Conservation (phyloP, 2,797 vertebrate genomes). For the Cirrhinus molitorella region DNA sequence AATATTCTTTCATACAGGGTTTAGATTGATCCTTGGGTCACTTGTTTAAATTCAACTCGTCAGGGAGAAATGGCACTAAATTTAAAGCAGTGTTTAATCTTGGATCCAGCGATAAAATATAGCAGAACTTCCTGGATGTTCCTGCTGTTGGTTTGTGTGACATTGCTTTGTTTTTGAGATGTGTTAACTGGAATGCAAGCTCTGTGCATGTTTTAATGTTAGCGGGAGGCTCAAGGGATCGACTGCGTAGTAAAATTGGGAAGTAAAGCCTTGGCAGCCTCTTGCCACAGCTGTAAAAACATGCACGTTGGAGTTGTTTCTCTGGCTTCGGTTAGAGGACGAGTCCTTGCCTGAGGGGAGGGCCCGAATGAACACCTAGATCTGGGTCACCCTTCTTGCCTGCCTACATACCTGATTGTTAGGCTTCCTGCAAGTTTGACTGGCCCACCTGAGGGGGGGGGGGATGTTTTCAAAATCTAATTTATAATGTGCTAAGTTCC, state of each 20-base stretch:
- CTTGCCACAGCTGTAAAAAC: conserved; percentile 69
- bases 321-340: conserved; percentile 63
- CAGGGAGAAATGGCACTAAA: neutral
- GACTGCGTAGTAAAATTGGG: conserved; percentile 52
- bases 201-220: conserved; percentile 12
- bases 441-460: too few species aligned
- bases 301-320: conserved; percentile 52
- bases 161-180: neutral
- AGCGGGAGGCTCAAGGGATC: conserved; percentile 53
- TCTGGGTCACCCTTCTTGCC: conserved; percentile 46
- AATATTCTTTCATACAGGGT: conserved; percentile 35
- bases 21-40: neutral
- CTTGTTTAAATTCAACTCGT: neutral
- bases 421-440: neutral
- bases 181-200: conserved; percentile 3
- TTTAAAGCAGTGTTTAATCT: neutral
- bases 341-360: conserved; percentile 63
- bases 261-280: conserved; percentile 53
- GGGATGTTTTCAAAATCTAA: neutral
- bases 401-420: conserved; percentile 19
- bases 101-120: neutral
- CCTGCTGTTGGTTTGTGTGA: neutral
- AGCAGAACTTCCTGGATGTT: neutral
- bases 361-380: conserved; percentile 30
- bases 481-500: neutral